Evolutionary conservation across 2,888 invertebrate species (phyloP), one percentile per base, ranked within the genome.

Genomic region (Ceraclea dissimilis): DNA sequence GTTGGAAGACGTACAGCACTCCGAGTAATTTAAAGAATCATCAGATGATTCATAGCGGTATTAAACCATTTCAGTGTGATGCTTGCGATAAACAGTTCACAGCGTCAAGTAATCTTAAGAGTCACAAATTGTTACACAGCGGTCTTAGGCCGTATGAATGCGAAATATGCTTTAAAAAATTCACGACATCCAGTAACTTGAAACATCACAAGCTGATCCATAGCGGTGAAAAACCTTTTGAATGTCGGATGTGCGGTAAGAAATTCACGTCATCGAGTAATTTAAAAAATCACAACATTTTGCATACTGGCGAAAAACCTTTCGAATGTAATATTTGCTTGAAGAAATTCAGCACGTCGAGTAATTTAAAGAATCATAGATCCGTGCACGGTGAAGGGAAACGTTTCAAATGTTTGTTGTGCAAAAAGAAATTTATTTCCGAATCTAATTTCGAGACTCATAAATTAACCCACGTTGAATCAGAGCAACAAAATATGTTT

Each of bases 331-430:
- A 44, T 16, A 17, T 50, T 19, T 59, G 59, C 17, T n/a, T 51
- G 4, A 59, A 61, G 44, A 50, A 47, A 54, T 61, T 62, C 33
- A 58, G 54, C 1, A 61, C 61, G 2, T 60, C 61, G 21, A 61
- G 61, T 53, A 55, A 61, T 46, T 39, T 39, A 13, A 39, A 39
- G 13, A 39, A 39, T 39, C 39, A 39, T 13, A 39, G 13, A 39
- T 39, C 39, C 4, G n/a, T 39, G 4, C 39, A 39, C 39, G 39
- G 39, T 39, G 39, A 39, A 39, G 39, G 39, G 5, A 13, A 13
- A 4, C 39, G 13, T 13, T 39, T 39, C 16, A 39, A 39, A 16
- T 39, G 39, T 39, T 13, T 39, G 8, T 4, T 39, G 2, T 39
- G 39, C 13, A 39, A 39, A 16, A 39, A 39, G 16, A 13, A 16